Evolutionary conservation across 2,113 vertebrate genomes (phyloP).

Genomic region (Stegostoma tigrinum): DNA sequence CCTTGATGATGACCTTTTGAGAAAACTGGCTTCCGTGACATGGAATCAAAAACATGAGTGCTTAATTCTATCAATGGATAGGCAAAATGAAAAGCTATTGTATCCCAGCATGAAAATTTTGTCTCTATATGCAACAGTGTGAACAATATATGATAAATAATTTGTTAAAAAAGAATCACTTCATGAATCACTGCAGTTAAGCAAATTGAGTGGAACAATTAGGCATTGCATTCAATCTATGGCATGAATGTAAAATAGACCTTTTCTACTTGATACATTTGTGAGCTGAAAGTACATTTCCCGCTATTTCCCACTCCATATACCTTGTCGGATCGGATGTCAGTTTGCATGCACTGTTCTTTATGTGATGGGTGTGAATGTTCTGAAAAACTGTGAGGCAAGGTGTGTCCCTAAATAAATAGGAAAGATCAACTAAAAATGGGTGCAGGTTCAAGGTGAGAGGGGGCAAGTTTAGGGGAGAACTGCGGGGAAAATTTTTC

Average conservation of each 20-base stretch:
- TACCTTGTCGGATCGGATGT: not conserved
- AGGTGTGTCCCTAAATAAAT: not conserved
- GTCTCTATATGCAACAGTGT: not conserved
- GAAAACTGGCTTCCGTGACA: not conserved
- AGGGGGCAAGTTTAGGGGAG: too few species aligned
- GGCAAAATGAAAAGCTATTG: not conserved
- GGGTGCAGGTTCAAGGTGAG: too few species aligned
- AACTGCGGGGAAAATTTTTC: too few species aligned
- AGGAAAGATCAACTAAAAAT: not conserved
- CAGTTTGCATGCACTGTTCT: not conserved
- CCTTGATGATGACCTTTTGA: not conserved
- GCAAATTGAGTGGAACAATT: not conserved
- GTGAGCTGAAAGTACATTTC: not conserved
- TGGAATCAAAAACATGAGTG: not conserved
- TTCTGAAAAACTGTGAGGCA: not conserved
- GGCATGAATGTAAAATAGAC: not conserved
- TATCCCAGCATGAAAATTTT: not conserved
- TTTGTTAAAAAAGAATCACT: not conserved
- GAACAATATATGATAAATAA: not conserved
- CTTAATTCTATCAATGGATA: not conserved
- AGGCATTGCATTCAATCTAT: not conserved
- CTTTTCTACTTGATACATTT: not conserved
- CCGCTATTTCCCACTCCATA: not conserved
- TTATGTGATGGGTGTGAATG: not conserved
- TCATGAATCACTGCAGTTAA: slow-evolving; percentile 13